Base-by-base conservation (phyloP, 2,113 vertebrate species). In the Synodontis membranacea region DNA sequence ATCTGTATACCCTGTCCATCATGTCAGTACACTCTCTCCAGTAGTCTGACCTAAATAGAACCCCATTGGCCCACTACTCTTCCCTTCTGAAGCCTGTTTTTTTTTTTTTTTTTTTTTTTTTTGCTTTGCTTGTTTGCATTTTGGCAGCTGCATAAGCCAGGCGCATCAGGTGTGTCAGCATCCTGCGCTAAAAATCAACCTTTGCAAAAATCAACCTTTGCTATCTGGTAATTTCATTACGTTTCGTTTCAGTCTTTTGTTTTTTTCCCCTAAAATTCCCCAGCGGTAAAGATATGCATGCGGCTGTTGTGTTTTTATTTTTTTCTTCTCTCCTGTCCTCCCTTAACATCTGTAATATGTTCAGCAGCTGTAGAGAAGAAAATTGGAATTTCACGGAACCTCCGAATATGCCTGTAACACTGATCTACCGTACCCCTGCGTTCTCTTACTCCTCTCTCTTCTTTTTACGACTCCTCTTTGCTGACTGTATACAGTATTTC, bases 311-410 rank as follows among this genome's bases (percentile, higher is more conserved):
- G 54, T 86, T 78, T 58, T 85, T 79, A 79, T 86, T 86, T 86
- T 44, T 87, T 25, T 0, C 42, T 42, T 21, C 28, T 28, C 50
- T 78, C 23, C 44, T 84, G 34, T 80, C 37, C 42, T 50, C 39
- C 80, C 50, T 48, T 75, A 37, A 75, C 88, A 80, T 83, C 85
- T 86, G 91, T 93, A 95, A 96, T 95, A 92, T 96, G 93, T 95
- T 95, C 86, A 94, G 89, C 96, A 97, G 94, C 96, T 97, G 95
- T 95, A 90, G 88, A 93, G 90, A 91, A 89, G 90, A 92, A 84
- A 85, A 92, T 93, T 92, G 81, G 87, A 89, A 92, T 92, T 93
- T 93, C 87, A 94, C 89, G 89, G 90, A 88, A 23, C 68, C 90
- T 91, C 90, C 84, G 88, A 89, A 90, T 88, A 81, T 74, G 89